Base-by-base conservation (phyloP, 2,888 invertebrate genomes). In the Enchytraeus crypticus region DNA sequence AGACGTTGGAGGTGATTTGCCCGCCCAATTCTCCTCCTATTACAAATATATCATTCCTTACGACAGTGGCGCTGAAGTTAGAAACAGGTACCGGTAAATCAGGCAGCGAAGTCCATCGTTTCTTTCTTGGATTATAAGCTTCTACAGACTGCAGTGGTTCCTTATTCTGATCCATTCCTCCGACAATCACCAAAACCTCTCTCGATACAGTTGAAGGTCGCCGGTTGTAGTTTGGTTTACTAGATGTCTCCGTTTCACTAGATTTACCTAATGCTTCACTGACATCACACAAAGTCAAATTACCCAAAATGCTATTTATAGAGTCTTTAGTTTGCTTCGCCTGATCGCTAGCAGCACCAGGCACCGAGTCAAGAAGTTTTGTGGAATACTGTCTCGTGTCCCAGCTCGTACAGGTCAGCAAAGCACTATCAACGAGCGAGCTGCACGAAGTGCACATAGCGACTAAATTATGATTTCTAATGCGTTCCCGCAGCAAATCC, bases 141-240 rank as follows among this genome's bases (percentile, higher is more conserved):
- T 77, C 77, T 23, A 76, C 74, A 14, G 71, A 69, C 55, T 69
- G 70, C 3, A 73, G 71, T 18, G 73, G 70, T 62, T 70, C 71
- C 45, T 66, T 67, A 27, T 70, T 70, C 46, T 51, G 53, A 27
- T 53, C 53, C 21, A 67, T 53, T 2, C 70, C 69, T 3, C 77
- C 76, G 8, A 78, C 68, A 1, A 74, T 69, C n/a, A 77, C 76
- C 62, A 79, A 66, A 29, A 74, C 74, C 57, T 77, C 75, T 59
- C 75, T 77, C 43, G 77, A 77, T 21, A 79, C 72, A 5, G 78
- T 78, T 26, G 77, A 78, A 14, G 77, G 77, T 43, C 78, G 66
- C 4, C 76, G 77, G 30, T 71, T 72, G 45, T 73, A 49, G 23
- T 54, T 60, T 8, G 64, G 59, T 4, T 57, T 18, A 33, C 27